Base-by-base conservation (phyloP, 2,888 invertebrate species). In the Hypolimnas misippus region DNA sequence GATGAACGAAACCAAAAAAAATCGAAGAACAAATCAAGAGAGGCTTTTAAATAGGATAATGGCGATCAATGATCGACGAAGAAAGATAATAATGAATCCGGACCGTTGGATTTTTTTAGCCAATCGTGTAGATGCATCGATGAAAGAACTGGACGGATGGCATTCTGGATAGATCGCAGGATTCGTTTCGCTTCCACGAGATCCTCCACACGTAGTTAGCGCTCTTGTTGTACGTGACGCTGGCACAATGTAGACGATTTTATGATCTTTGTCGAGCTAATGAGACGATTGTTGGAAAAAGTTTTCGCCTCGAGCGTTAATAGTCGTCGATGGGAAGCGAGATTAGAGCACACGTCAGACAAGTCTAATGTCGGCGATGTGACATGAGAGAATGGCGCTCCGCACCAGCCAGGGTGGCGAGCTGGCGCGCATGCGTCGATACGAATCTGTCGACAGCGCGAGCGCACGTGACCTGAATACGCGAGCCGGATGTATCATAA, bases 1-100 rank as follows among this genome's bases (percentile, higher is more conserved):
- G 78, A 80, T 84, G 85, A 87, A 87, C 82, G 84, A 84, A 82
- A 76, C 68, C 72, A 76, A 80, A 89, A 87, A 86, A 82, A 69
- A 71, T 66, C 74, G 75, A 84, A 89, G 90, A 89, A 90, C 91
- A 90, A 91, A 91, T 91, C 89, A 85, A 89, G 86, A 89, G 85
- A 89, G 84, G 87, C 89, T 86, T 91, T 90, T 89, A 91, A 89
- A 89, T 88, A 88, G 89, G 86, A 91, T 91, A 92, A 92, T 91
- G 86, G 91, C 88, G 86, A 90, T 90, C 89, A 86, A 88, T 89
- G 90, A 91, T 89, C 86, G 88, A 79, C 82, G 84, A 82, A 88
- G 87, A 87, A 87, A 90, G 90, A 89, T 89, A 89, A 89, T 90
- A 88, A 90, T 86, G 87, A 89, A 85, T 86, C 82, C 76, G 86